phyloP scores from a whole-genome alignment of 2,113 vertebrate species.

The Balaeniceps rex region DNA sequence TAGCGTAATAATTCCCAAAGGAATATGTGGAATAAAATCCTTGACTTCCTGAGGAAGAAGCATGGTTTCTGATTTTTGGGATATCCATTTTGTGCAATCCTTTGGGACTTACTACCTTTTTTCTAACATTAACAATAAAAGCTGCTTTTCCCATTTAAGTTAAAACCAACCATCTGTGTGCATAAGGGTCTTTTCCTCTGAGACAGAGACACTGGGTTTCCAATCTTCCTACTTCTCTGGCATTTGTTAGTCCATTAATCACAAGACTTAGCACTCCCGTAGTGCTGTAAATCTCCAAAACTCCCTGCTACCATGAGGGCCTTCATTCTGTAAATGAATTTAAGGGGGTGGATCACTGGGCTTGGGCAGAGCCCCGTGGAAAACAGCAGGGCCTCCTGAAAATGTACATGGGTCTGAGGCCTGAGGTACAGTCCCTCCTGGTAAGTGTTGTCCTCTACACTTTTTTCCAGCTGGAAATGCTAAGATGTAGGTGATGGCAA shows the following conservation, averaged over 20 bases:
- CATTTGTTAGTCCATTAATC: neutral
- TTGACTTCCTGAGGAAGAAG: neutral
- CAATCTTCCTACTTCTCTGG: neutral
- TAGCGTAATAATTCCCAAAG: neutral
- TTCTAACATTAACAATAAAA: neutral
- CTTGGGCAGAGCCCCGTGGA: neutral
- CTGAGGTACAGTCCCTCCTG: neutral
- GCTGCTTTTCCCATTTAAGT: conserved; percentile 3
- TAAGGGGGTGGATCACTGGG: neutral
- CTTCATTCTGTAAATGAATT: neutral
- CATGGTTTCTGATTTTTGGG: neutral
- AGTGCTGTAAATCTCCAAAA: neutral
- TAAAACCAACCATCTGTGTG: neutral
- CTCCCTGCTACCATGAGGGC: neutral
- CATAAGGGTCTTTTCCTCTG: neutral
- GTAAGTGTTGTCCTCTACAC: neutral
- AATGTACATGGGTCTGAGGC: neutral
- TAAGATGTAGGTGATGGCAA: neutral
- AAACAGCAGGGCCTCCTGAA: neutral
- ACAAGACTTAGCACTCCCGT: neutral
- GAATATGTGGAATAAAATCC: neutral
- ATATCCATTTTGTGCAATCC: neutral
- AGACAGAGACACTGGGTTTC: neutral
- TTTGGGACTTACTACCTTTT: neutral
- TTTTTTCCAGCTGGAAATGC: neutral